Conservation (phyloP, 2,888 invertebrate genomes). For the Sarcophaga carnaria region DNA sequence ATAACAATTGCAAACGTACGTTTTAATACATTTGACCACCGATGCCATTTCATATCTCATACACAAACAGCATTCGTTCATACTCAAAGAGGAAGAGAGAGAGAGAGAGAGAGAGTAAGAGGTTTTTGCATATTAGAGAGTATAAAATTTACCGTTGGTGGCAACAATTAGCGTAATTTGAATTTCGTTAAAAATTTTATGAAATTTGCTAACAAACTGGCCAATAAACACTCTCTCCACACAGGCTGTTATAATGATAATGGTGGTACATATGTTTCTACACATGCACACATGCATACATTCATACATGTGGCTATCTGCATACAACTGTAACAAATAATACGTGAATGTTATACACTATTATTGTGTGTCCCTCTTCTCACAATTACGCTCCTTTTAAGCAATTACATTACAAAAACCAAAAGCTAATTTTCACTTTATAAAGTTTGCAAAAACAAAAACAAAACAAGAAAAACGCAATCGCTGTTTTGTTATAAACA, state of each 20-base stretch:
- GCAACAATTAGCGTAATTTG: constrained; percentile 81
- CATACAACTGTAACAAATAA: not conserved
- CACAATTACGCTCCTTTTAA: not conserved
- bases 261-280: not conserved
- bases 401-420: constrained; percentile 38
- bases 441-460: constrained; percentile 17
- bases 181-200: constrained; percentile 80
- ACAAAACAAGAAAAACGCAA: not conserved
- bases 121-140: not conserved
- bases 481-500: not conserved
- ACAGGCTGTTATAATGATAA: constrained; percentile 17
- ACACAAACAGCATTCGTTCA: constrained; percentile 32
- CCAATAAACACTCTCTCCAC: not conserved
- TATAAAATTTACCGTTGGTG: constrained; percentile 45
- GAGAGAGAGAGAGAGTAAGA: not conserved
- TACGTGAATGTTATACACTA: not conserved
- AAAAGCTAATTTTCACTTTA: constrained; percentile 50
- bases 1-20: constrained; percentile 17
- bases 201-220: constrained; percentile 65
- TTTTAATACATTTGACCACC: constrained; percentile 50
- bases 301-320: too few relatives aligned
- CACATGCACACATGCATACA: not conserved
- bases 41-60: constrained; percentile 4
- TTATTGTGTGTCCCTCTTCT: not conserved
- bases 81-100: constrained; percentile 18